A percentile compares a stretch with the other conserved stretches of the same genome.
These are phyloP conservation scores for Ptychoptera contaminata DNA, from an alignment of 2,888 invertebrate genomes.

Conservation along the genomic window DNA sequence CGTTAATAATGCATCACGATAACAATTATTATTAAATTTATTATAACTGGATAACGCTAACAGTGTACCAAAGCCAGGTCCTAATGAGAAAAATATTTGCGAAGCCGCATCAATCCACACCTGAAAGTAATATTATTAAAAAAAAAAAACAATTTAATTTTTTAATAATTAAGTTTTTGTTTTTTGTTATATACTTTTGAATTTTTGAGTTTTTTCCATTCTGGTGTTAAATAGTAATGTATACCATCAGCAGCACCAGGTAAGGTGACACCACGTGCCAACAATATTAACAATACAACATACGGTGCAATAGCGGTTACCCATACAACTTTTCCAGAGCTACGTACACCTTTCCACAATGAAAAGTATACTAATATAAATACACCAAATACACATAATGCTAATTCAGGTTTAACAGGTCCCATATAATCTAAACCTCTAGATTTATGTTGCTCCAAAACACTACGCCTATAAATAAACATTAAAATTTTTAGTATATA, in stretches of 20 bases:
- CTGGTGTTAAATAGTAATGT: constrained; percentile 73
- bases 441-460: constrained; percentile 68
- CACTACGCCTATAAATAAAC: constrained; percentile 49
- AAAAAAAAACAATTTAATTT: neutral
- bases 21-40: constrained; percentile 83
- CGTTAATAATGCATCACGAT: constrained; percentile 77
- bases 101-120: constrained; percentile 91
- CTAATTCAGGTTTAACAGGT: constrained; percentile 74
- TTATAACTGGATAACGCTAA: constrained; percentile 85
- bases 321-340: constrained; percentile 90
- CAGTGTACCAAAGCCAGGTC: constrained; percentile 83
- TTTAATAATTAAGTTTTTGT: too few species aligned
- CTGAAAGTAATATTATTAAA: constrained; percentile 27
- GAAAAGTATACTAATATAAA: constrained; percentile 91
- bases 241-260: constrained; percentile 78
- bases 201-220: constrained; percentile 70
- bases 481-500: neutral
- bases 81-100: constrained; percentile 86
- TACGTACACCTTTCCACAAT: constrained; percentile 86
- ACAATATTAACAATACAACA: constrained; percentile 70
- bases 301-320: constrained; percentile 89
- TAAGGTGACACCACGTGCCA: constrained; percentile 67
- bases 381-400: constrained; percentile 77
- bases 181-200: constrained; percentile 39
- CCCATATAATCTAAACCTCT: constrained; percentile 77